Evolutionary conservation across 2,888 invertebrate species (phyloP), one percentile per base, ranked within the genome.

Genomic region (Ischnus inquisitorius): DNA sequence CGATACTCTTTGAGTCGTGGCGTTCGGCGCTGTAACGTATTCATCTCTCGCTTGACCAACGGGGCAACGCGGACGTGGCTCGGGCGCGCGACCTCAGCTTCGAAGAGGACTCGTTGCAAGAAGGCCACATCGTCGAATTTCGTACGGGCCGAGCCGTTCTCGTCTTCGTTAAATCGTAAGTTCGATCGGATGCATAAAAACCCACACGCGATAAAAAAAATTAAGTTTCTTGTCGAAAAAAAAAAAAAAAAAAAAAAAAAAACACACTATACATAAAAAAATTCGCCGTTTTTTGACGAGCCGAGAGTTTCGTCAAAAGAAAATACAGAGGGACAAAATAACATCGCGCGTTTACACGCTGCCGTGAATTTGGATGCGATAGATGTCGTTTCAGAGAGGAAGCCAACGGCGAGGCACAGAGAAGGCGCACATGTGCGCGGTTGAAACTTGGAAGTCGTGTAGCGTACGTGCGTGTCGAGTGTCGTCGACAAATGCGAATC

Each of bases 391-490:
- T 62, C 28, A 74, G 57, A 74, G 74, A 51, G 57, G 60, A 14
- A 19, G 19, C 34, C 6, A 34, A 25, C 51, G 19, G 72, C 0
- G 51, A 64, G 25, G 51, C 1, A 60, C 1, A 19, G 16, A 22
- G 43, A 51, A 60, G 60, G 60, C 60, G 65, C 57, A 75, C 75
- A 71, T 67, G 78, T 79, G 75, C 71, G 75, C 71, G 51, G 65
- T 79, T 71, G 84, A 76, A 84, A 84, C 82, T 82, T 82, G 84
- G 51, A 84, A 79, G 79, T 82, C 74, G 51, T 68, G 74, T 71
- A 69, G 72, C 75, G 82, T 82, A 82, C 84, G 84, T 82, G 84
- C 84, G 84, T 82, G 84, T 79, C 84, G 82, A 84, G 84, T 84
- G 84, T 79, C 82, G 82, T 81, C 79, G 84, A 79, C 79, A 82